These are phyloP conservation scores for Hippocampus zosterae DNA, from an alignment of 2,113 vertebrate species.

Conservation along the genomic window DNA sequence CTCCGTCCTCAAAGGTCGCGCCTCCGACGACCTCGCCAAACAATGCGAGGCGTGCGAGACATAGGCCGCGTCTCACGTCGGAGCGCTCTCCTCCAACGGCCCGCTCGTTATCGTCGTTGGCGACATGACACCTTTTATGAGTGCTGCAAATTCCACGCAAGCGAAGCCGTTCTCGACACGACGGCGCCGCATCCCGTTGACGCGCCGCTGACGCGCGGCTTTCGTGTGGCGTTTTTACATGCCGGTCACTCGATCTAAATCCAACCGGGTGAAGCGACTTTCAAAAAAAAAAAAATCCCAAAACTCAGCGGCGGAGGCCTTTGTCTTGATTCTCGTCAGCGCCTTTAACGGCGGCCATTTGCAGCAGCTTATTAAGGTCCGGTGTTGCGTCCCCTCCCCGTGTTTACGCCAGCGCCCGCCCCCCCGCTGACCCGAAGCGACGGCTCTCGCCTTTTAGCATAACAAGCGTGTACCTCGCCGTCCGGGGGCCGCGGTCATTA, in stretches of 20 bases:
- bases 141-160: slow-evolving; percentile 43
- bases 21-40: slow-evolving; percentile 91
- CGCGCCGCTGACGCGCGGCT: no score
- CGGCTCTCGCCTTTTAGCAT: slow-evolving; percentile 61
- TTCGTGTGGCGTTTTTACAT: no score
- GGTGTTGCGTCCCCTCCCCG: slow-evolving; percentile 47
- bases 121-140: slow-evolving; percentile 55
- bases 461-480: slow-evolving; percentile 51
- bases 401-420: slow-evolving; percentile 53
- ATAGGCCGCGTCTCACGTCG: slow-evolving; percentile 70
- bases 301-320: not conserved
- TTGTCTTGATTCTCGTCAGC: slow-evolving; percentile 35
- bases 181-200: no score
- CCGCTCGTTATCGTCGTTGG: slow-evolving; percentile 48
- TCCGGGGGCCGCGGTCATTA: slow-evolving; percentile 62
- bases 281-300: not conserved
- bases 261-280: no score
- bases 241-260: no score
- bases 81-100: slow-evolving; percentile 37
- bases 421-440: slow-evolving; percentile 49
- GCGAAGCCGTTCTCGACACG: not conserved
- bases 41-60: slow-evolving; percentile 80
- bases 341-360: slow-evolving; percentile 61
- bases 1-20: slow-evolving; percentile 79
- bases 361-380: slow-evolving; percentile 59